These are phyloP conservation scores for Ginglymostoma cirratum DNA, from an alignment of 2,113 vertebrate species.

Conservation along the genomic window DNA sequence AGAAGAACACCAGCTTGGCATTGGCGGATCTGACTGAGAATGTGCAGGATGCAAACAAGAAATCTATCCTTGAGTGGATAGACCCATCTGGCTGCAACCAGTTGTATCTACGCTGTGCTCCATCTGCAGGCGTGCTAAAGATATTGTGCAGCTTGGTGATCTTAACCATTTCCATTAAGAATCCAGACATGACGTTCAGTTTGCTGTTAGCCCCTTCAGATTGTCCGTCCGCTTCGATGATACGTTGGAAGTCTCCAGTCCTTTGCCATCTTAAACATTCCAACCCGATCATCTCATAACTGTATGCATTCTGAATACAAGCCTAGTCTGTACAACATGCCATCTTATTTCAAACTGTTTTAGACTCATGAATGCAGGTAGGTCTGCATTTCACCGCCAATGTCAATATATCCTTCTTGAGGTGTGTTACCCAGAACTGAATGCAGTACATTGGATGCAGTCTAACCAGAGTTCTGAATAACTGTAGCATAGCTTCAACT, in stretches of 20 bases:
- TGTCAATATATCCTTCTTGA: background rate
- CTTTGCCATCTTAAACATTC: background rate
- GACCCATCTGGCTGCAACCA: no score
- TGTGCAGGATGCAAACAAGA: no score
- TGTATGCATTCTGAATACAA: background rate
- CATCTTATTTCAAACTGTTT: background rate
- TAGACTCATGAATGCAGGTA: background rate
- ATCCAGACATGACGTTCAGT: no score
- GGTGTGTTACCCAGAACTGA: background rate
- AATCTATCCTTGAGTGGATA: no score
- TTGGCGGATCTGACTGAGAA: no score
- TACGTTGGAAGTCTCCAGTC: background rate
- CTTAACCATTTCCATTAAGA: no score
- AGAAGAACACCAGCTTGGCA: no score
- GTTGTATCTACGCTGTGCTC: no score
- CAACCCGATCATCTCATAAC: background rate
- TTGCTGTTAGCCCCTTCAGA: no score
- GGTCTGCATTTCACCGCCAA: background rate
- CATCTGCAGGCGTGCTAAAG: no score
- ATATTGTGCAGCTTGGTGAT: no score
- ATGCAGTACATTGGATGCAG: background rate
- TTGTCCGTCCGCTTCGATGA: no score
- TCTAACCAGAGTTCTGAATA: background rate
- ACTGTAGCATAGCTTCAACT: background rate
- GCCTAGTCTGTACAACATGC: background rate